These are phyloP conservation scores for Pterocles orientalis DNA, from an alignment of 2,113 vertebrate genomes.

Conservation along the genomic window DNA sequence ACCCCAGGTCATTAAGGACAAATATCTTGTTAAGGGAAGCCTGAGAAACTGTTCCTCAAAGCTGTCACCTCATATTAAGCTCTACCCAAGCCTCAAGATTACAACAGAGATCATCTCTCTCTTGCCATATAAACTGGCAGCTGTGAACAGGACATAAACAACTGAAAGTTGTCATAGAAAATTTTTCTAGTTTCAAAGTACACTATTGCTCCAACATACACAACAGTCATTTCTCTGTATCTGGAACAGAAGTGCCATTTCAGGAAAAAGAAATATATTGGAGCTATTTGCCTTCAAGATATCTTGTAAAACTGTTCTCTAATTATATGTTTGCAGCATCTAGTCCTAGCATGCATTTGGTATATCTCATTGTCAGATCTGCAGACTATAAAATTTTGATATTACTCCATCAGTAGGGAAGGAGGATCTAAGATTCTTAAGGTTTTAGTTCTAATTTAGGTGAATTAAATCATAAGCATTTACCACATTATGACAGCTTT, in stretches of 20 bases:
- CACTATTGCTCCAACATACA: background rate
- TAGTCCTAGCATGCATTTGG: background rate
- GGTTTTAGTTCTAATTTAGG: background rate
- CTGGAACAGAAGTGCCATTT: background rate
- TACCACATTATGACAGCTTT: background rate
- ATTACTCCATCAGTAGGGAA: background rate
- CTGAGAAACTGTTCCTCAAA: background rate
- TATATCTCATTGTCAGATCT: background rate
- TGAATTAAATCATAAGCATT: background rate
- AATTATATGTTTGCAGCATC: background rate
- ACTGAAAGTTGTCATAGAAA: background rate
- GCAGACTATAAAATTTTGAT: background rate
- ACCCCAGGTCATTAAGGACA: background rate
- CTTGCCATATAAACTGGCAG: background rate
- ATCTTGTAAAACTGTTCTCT: background rate
- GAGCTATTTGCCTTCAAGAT: background rate
- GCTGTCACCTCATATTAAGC: accelerated
- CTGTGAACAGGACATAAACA: background rate
- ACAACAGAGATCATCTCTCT: background rate
- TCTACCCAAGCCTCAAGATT: background rate
- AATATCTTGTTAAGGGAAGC: background rate
- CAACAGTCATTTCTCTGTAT: background rate
- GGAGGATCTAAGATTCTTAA: background rate
- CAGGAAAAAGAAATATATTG: background rate
- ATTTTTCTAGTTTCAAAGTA: background rate